Percentiles rank a stretch among this genome's conserved stretches.
phyloP scores from a whole-genome alignment of 2,797 vertebrate species.

The Diplodus puntazzo region DNA sequence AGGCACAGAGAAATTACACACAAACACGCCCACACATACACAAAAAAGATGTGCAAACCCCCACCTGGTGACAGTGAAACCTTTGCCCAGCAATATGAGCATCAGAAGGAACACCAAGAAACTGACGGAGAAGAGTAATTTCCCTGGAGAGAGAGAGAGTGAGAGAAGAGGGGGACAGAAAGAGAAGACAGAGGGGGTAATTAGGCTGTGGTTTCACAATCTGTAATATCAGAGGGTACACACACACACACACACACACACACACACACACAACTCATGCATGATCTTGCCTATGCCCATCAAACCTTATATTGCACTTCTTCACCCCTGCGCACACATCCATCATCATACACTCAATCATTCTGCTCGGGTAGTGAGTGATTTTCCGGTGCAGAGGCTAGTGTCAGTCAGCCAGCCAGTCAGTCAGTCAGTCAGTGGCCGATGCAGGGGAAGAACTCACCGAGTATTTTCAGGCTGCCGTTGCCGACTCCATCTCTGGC shows the following conservation, averaged over 20 bases:
- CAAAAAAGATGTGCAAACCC: constrained; percentile 30
- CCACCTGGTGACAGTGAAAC: constrained; percentile 94
- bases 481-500: constrained; percentile 92
- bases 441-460: constrained; percentile 68
- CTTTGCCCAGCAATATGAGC: constrained; percentile 93
- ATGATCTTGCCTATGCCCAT: constrained; percentile 13
- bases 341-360: constrained; percentile 62
- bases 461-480: constrained; percentile 88
- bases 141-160: constrained; percentile 86
- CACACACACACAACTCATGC: constrained; percentile 27
- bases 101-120: constrained; percentile 94
- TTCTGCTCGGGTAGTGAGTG: constrained; percentile 50
- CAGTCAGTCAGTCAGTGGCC: constrained; percentile 25
- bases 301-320: constrained; percentile 40
- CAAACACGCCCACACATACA: neutral
- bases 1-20: neutral
- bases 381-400: constrained; percentile 49
- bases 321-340: constrained; percentile 42
- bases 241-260: neutral
- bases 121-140: constrained; percentile 94
- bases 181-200: constrained; percentile 73
- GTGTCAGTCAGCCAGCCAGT: constrained; percentile 17
- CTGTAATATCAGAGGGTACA: constrained; percentile 66
- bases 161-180: constrained; percentile 65
- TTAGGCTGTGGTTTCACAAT: constrained; percentile 79